Percentiles rank a stretch among this genome's conserved stretches.
Evolutionary conservation across 2,797 vertebrate genomes (phyloP).

Genomic region (Falco biarmicus): DNA sequence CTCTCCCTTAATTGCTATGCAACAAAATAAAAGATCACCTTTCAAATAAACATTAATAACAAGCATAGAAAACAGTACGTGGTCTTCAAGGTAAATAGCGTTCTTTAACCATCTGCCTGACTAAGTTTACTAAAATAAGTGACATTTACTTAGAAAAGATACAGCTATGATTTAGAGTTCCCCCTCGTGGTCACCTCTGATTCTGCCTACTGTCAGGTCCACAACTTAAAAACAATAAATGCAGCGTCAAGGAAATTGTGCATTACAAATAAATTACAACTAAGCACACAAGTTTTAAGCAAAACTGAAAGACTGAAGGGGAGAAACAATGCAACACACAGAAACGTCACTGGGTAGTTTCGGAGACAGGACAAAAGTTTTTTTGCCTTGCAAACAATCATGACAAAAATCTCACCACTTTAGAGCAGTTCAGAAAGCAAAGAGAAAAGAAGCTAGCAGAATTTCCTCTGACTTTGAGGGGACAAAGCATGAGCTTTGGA

Average conservation of each 20-base stretch:
- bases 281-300: not conserved
- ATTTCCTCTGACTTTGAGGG: not conserved
- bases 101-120: not conserved
- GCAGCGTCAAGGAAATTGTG: rapidly evolving
- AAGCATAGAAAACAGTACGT: rapidly evolving
- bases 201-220: not conserved
- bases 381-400: not conserved
- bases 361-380: not conserved
- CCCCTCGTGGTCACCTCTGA: constrained; percentile 65
- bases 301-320: not conserved
- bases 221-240: not conserved
- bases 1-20: not conserved
- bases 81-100: not conserved
- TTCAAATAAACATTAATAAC: not conserved
- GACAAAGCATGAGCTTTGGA: not conserved
- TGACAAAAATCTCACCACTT: not conserved
- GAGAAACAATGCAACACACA: not conserved
- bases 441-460: not conserved
- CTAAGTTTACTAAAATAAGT: not conserved
- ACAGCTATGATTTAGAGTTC: not conserved
- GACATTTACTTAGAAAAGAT: not conserved
- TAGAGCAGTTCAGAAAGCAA: not conserved
- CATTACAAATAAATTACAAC: not conserved
- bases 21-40: not conserved
- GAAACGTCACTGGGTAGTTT: rapidly evolving